Percentiles rank a stretch among this genome's conserved stretches.
Conservation (phyloP, 1,140 invertebrate species). For the Lepidurus apus region DNA sequence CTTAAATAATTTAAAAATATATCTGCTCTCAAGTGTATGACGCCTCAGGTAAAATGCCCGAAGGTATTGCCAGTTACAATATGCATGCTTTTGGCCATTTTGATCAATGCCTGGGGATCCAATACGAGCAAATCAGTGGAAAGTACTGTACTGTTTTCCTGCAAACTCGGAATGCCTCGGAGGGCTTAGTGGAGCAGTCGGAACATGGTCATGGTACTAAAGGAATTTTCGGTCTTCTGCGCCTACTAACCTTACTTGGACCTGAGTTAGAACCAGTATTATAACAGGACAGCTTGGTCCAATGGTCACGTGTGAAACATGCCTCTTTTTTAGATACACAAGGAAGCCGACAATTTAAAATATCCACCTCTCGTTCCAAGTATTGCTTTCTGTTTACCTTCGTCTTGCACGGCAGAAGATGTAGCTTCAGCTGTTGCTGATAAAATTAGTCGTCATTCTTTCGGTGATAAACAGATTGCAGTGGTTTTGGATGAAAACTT, state of each 20-base stretch:
- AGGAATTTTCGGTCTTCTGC: neutral
- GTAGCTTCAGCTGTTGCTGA: slow-evolving; percentile 13
- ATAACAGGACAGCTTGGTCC: neutral
- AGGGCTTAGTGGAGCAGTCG: neutral
- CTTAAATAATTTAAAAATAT: neutral
- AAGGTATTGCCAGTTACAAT: slow-evolving; percentile 22
- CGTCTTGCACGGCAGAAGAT: slow-evolving; percentile 20
- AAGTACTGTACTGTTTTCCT: slow-evolving; percentile 15
- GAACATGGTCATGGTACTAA: neutral
- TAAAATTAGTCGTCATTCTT: neutral
- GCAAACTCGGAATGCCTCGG: neutral
- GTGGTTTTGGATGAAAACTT: slow-evolving; percentile 26
- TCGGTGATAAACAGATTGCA: neutral
- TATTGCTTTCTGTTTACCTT: slow-evolving; percentile 17
- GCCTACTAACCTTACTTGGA: neutral
- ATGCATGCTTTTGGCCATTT: slow-evolving; percentile 23
- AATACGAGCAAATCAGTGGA: neutral
- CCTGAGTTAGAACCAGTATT: neutral
- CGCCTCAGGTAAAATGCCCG: neutral
- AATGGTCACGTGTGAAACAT: neutral
- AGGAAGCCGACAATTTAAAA: neutral
- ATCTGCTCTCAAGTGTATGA: slow-evolving; percentile 13
- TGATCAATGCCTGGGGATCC: slow-evolving; percentile 25
- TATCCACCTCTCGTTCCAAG: slow-evolving; percentile 23
- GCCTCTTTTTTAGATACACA: neutral